Base-by-base conservation (phyloP, 1,140 invertebrate species). In the Drosophila nigromelanica region DNA sequence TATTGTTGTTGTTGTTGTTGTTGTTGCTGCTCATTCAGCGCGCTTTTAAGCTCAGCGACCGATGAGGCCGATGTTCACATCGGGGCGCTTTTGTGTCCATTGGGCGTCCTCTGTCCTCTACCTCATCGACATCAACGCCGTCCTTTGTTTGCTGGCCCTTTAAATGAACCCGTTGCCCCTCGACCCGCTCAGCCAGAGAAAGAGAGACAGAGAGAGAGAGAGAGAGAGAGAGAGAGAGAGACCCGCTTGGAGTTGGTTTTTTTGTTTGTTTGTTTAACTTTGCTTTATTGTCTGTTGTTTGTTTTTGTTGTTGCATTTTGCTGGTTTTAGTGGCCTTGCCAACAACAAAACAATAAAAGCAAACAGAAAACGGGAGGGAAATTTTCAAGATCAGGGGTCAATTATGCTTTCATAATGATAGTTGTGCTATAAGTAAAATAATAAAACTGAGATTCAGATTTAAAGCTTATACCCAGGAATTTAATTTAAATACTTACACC, bases 51-150 rank as follows among this genome's bases (percentile, higher is more conserved):
- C 27, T 6, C 27, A 61, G 51, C 48, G 39, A 4, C 21, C n/a
- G n/a, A n/a, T 18, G 18, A 75, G 54, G 35, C 73, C 82, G 83
- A 86, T 86, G 82, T 82, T 73, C 82, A 67, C 78, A 82, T 87
- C 76, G 76, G 75, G 78, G 78, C 83, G 83, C 82, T 87, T 89
- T 87, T 87, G 82, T 89, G 67, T 76, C 76, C 73, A 37, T 37
- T 18, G 45, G 77, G 60, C 80, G 62, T 43, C 50, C 71, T 76
- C 61, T 48, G 67, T 58, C 54, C 62, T 52, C 52, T 55, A 33
- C 60, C 52, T 21, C 48, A 45, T 64, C 67, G 40, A 68, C 70
- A 67, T 73, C 70, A 68, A 73, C 64, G 63, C 70, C 50, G 55
- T 73, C 70, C 70, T 73, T 73, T 73, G 70, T 73, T 73, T 39